A percentile compares a stretch with the other conserved stretches of the same genome.
phyloP scores from a whole-genome alignment of 2,113 vertebrate genomes.

The Vombatus ursinus region DNA sequence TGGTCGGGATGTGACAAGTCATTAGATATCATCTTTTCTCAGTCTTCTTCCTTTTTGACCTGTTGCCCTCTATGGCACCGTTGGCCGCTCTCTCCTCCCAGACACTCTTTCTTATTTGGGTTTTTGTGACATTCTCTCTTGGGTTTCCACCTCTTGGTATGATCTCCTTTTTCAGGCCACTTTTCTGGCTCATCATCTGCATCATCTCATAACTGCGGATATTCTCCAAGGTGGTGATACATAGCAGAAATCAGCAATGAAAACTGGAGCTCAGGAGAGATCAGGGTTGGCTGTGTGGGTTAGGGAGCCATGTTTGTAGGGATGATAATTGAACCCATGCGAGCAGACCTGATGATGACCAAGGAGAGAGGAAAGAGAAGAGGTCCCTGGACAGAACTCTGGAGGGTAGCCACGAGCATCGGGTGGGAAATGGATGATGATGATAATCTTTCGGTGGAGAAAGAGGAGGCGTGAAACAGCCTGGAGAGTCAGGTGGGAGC shows the following conservation, averaged over 20 bases:
- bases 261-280: neutral
- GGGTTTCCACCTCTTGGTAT: too few species aligned
- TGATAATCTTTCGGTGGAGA: neutral
- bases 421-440: neutral
- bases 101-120: too few species aligned
- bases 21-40: too few species aligned
- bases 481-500: neutral
- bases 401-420: neutral
- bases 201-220: neutral
- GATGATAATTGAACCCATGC: neutral
- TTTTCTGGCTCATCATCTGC: too few species aligned
- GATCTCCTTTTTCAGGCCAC: too few species aligned
- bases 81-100: too few species aligned
- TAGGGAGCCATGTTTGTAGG: neutral
- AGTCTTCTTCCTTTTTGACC: too few species aligned
- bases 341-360: neutral
- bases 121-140: too few species aligned
- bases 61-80: too few species aligned
- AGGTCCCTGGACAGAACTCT: neutral
- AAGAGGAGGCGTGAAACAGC: neutral
- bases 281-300: neutral
- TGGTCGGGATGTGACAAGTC: too few species aligned
- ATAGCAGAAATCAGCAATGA: neutral
- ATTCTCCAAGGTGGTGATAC: neutral
- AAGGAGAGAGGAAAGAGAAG: neutral